Evolutionary conservation across 2,797 vertebrate genomes (phyloP).

Genomic region (Chiroxiphia lanceolata): DNA sequence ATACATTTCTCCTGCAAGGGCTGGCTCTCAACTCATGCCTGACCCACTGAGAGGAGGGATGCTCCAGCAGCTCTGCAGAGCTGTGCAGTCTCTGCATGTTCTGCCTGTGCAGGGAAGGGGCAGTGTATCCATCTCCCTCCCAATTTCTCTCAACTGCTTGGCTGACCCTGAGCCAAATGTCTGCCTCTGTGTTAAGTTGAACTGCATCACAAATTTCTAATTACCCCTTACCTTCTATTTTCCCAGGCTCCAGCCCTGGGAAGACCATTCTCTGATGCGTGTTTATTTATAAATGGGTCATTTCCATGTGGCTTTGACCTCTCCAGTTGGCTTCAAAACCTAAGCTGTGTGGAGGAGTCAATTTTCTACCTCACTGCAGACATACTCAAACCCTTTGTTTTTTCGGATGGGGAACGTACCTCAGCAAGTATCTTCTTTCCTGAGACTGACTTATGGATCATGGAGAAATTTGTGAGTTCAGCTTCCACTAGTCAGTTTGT

Average conservation of each 20-base stretch:
- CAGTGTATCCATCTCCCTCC: neutral
- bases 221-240: neutral
- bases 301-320: slow-evolving; percentile 3
- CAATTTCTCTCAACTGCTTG: neutral
- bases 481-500: neutral
- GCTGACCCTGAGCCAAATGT: neutral
- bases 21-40: neutral
- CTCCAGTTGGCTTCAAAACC: neutral
- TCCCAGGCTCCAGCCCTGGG: neutral
- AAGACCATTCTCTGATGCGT: neutral
- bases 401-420: neutral
- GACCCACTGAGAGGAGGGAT: neutral
- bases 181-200: neutral
- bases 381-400: neutral
- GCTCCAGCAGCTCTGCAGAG: neutral
- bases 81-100: fast-evolving
- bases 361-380: neutral
- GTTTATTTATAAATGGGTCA: neutral
- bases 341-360: neutral
- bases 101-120: neutral
- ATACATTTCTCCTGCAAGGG: neutral
- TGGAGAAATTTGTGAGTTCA: neutral
- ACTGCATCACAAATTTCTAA: neutral
- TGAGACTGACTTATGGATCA: neutral
- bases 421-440: neutral